Evolutionary conservation across 2,888 invertebrate genomes (phyloP).

Genomic region (Hypena proboscidalis): DNA sequence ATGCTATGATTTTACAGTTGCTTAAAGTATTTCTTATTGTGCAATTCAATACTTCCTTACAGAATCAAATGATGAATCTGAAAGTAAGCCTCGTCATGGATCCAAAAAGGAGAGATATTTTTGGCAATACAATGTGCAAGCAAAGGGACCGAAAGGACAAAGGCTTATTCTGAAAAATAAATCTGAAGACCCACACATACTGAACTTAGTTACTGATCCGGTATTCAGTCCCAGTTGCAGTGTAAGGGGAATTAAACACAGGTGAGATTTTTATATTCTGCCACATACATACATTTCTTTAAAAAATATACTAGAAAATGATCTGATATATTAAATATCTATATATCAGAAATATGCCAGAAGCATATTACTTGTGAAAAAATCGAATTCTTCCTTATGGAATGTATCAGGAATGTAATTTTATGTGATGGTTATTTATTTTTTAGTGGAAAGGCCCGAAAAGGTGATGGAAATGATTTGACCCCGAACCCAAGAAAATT

Average conservation of each 20-base stretch:
- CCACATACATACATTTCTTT: too few relatives aligned
- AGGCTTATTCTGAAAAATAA: conserved; percentile 93
- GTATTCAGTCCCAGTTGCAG: conserved; percentile 97
- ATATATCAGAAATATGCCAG: too few relatives aligned
- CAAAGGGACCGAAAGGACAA: conserved; percentile 98
- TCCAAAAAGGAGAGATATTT: conserved; percentile 94
- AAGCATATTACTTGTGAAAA: too few relatives aligned
- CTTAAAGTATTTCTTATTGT: too few relatives aligned
- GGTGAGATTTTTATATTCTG: conserved; percentile 70
- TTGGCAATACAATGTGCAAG: conserved; percentile 99
- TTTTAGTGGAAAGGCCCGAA: conserved; percentile 94
- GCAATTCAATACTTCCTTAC: conserved; percentile 25
- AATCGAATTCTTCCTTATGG: too few relatives aligned
- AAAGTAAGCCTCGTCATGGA: conserved; percentile 68
- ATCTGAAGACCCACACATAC: conserved; percentile 95
- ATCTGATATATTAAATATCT: too few relatives aligned
- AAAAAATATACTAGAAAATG: too few relatives aligned
- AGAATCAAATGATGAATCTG: conserved; percentile 89
- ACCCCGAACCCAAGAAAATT: conserved; percentile 98
- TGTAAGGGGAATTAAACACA: conserved; percentile 95
- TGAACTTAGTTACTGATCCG: conserved; percentile 97
- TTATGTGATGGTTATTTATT: conserved; percentile 24
- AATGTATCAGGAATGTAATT: neutral
- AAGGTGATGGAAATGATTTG: conserved; percentile 98
- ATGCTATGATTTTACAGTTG: too few relatives aligned